Evolutionary conservation across 1,140 invertebrate species (phyloP).

Genomic region (Euborellia annulipes): DNA sequence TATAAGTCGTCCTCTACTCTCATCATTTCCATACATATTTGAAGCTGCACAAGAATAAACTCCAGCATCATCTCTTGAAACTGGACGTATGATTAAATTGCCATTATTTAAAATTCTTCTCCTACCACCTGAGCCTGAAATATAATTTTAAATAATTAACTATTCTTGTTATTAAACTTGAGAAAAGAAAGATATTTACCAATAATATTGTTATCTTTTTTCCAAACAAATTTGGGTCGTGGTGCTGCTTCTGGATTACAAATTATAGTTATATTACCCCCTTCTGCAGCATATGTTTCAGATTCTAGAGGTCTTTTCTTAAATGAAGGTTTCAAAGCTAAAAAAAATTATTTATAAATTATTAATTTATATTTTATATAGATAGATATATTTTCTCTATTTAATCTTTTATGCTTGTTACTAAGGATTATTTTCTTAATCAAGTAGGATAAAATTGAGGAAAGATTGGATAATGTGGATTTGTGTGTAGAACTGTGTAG

Average conservation of each 20-base stretch:
- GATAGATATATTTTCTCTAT: no score
- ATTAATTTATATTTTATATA: no score
- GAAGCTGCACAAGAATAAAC: slow-evolving; percentile 75
- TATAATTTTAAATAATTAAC: neutral
- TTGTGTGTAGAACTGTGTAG: no score
- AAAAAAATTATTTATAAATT: no score
- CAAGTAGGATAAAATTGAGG: no score
- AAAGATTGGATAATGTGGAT: no score
- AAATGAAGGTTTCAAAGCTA: slow-evolving; percentile 75
- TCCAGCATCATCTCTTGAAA: slow-evolving; percentile 73
- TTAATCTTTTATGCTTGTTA: no score
- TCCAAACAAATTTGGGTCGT: slow-evolving; percentile 75
- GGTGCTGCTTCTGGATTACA: slow-evolving; percentile 93
- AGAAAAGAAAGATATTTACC: slow-evolving; percentile 26
- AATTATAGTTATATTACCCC: slow-evolving; percentile 77
- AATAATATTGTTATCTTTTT: slow-evolving; percentile 71
- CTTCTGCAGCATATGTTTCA: slow-evolving; percentile 78
- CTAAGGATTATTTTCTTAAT: no score
- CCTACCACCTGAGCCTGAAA: slow-evolving; percentile 44
- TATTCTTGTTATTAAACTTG: neutral
- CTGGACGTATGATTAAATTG: slow-evolving; percentile 71
- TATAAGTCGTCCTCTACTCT: slow-evolving; percentile 62
- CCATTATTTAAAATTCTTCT: slow-evolving; percentile 66
- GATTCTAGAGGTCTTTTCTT: slow-evolving; percentile 73
- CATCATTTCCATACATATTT: slow-evolving; percentile 67